Conservation (phyloP, 2,113 vertebrate species). For the Noctilio leporinus region DNA sequence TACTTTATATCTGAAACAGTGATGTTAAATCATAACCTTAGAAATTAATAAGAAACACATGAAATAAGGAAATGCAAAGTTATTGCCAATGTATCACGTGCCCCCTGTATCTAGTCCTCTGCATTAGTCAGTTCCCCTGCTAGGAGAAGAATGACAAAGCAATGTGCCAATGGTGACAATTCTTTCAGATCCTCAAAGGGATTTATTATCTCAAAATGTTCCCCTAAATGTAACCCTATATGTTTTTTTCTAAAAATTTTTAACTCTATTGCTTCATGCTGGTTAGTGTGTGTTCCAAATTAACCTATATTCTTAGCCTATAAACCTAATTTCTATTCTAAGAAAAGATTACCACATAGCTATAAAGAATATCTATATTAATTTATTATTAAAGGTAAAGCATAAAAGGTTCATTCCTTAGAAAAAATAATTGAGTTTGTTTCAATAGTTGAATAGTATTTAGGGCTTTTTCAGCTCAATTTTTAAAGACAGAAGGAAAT, state of each 20-base stretch:
- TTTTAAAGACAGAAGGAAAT: not conserved
- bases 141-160: not conserved
- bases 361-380: constrained; percentile 25
- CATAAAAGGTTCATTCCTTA: not conserved
- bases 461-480: not conserved
- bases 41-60: no score
- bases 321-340: constrained; percentile 52
- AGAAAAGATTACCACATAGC: not conserved
- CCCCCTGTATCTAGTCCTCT: not conserved
- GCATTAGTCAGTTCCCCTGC: not conserved
- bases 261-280: constrained; percentile 3
- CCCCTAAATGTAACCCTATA: not conserved
- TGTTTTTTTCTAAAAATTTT: not conserved
- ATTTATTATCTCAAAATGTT: not conserved
- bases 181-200: not conserved
- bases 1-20: no score
- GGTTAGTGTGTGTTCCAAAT: not conserved
- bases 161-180: not conserved
- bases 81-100: no score
- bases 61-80: no score
- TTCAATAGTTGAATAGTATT: not conserved
- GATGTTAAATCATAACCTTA: no score
- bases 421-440: not conserved
- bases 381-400: constrained; percentile 9
- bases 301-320: constrained; percentile 54